Percentiles rank a stretch among this genome's conserved stretches.
These are phyloP conservation scores for Heterohyrax brucei DNA, from an alignment of 2,797 vertebrate genomes.

Conservation along the genomic window DNA sequence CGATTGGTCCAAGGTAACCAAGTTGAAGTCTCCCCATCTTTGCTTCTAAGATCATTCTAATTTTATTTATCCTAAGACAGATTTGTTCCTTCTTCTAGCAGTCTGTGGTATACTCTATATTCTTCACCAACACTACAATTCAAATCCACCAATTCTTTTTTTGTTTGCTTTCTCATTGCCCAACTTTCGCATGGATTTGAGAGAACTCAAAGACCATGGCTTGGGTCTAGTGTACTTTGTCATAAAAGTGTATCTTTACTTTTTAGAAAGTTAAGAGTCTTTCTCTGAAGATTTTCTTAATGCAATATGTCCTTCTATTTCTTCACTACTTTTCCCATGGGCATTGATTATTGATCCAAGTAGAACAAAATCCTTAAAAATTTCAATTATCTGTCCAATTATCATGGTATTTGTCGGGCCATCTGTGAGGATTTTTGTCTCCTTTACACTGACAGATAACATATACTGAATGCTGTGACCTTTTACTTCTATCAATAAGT, in stretches of 20 bases:
- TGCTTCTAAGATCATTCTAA: too few relatives aligned
- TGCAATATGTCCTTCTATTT: neutral
- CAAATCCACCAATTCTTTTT: too few relatives aligned
- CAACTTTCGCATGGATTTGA: too few relatives aligned
- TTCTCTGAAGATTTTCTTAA: neutral
- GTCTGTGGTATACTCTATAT: too few relatives aligned
- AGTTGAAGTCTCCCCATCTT: too few relatives aligned
- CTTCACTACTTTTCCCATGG: neutral
- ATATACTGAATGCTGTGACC: neutral
- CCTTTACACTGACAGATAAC: neutral
- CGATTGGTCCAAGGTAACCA: too few relatives aligned
- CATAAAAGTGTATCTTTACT: neutral
- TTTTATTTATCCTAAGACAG: too few relatives aligned
- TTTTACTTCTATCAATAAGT: neutral
- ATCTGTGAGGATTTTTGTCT: neutral
- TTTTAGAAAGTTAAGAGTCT: neutral
- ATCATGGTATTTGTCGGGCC: neutral
- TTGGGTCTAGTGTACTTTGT: neutral
- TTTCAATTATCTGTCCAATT: neutral
- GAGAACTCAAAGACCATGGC: neutral
- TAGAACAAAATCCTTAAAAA: neutral
- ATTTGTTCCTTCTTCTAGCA: too few relatives aligned
- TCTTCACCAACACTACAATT: too few relatives aligned
- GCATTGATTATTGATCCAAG: neutral
- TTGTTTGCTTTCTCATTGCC: too few relatives aligned